Evolutionary conservation across 2,888 invertebrate genomes (phyloP).

Genomic region (Eilema griseolum): DNA sequence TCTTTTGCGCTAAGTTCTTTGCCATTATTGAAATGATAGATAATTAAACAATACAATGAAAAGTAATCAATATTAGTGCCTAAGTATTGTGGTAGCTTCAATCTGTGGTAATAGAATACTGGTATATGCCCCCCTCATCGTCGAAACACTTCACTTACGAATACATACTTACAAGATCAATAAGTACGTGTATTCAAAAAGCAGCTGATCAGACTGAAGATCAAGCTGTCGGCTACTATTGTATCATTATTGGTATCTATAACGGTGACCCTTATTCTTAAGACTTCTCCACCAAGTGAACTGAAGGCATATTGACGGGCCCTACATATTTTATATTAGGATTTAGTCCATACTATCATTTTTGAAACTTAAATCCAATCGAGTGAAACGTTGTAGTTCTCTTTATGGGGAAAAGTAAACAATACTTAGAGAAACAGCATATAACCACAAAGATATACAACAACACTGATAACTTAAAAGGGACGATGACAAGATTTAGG

Average conservation of each 20-base stretch:
- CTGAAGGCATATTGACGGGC: not conserved
- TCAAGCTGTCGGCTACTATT: not conserved
- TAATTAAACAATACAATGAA: not conserved
- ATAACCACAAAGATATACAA: no score
- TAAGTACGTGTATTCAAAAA: not conserved
- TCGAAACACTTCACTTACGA: not conserved
- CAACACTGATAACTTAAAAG: no score
- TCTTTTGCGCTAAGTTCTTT: slow-evolving; percentile 1
- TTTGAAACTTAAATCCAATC: not conserved
- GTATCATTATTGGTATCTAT: not conserved
- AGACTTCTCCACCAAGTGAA: not conserved
- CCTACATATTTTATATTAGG: not conserved
- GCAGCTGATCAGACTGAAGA: not conserved
- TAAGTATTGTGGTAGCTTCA: not conserved
- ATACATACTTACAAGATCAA: not conserved
- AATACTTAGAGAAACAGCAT: no score
- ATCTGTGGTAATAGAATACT: not conserved
- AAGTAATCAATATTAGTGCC: slow-evolving; percentile 1
- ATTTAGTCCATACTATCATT: not conserved
- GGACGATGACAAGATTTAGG: no score
- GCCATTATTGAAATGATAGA: not conserved
- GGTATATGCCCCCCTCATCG: not conserved
- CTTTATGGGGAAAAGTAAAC: no score
- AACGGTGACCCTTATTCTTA: not conserved
- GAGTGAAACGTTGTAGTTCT: no score